Evolutionary conservation across 2,797 vertebrate genomes (phyloP), one percentile per base, ranked within the genome.

Genomic region (Hypotaenidia okinawae): DNA sequence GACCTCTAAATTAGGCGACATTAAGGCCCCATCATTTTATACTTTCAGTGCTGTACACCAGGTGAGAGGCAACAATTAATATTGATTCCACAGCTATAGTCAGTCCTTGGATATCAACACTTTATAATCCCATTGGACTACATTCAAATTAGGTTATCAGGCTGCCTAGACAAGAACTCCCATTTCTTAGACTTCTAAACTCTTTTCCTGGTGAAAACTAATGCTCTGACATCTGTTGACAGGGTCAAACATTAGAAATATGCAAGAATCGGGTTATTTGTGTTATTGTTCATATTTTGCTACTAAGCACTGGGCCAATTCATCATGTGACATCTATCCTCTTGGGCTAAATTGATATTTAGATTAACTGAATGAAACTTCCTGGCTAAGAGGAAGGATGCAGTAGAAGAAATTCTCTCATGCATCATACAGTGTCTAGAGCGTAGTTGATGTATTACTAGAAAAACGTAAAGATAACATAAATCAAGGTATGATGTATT

Each of bases 361-460:
- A 58, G 25, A 54, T n/a, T 49, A 72, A 49, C 10, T 39, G 76
- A 75, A 57, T 12, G 4, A 68, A 87, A 62, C 0, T 61, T 63
- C 11, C 8, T 33, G 2, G 2, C 2, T 45, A 7, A 89, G 8
- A 63, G 25, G 15, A 74, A 78, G 16, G 16, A 70, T 84, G 5
- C 4, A 43, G 21, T 16, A 43, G 10, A 77, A 70, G 21, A 75
- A 78, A 72, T 70, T 86, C 6, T 6, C 3, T 82, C 12, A 39
- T 0, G 0, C 7, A 51, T 67, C 16, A 16, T 35, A 61, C 2
- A 4, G 8, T 78, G 41, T 51, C 39, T 39, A 43, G 18, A 75
- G 16, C 9, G 12, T n/a, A 41, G 17, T 1, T 74, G 32, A 81
- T 59, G 23, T 17, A 86, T 35, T 16, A 35, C 59, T 62, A 75